phyloP scores from a whole-genome alignment of 2,888 invertebrate genomes.

The Nebria salina region DNA sequence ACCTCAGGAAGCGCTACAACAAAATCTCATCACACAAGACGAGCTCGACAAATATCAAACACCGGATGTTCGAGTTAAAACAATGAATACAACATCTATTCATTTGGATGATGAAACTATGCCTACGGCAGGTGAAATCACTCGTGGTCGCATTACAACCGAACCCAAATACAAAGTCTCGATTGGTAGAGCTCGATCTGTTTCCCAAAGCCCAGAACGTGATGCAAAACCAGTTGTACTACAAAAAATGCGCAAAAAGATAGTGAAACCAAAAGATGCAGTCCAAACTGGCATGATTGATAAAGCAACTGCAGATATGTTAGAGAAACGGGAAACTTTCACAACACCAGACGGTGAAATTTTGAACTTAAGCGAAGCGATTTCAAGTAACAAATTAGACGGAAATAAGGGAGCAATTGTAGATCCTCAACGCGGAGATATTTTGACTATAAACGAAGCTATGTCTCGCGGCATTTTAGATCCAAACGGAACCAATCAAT shows the following conservation, averaged over 20 bases:
- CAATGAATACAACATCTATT: conserved; percentile 57
- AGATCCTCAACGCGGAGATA: conserved; percentile 84
- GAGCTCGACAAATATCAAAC: conserved; percentile 54
- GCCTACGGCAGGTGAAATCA: conserved; percentile 68
- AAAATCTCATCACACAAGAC: conserved; percentile 57
- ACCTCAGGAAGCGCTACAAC: conserved; percentile 63
- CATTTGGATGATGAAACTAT: conserved; percentile 57
- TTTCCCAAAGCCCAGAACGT: conserved; percentile 67
- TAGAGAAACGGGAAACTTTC: conserved; percentile 71
- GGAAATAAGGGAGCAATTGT: conserved; percentile 79
- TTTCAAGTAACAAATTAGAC: conserved; percentile 75
- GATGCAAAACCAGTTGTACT: conserved; percentile 76
- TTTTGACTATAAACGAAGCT: conserved; percentile 84
- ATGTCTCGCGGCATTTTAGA: conserved; percentile 84
- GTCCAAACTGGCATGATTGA: conserved; percentile 82
- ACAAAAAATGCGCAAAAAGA: conserved; percentile 81
- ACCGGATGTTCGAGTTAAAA: conserved; percentile 42
- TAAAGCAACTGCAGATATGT: conserved; percentile 74
- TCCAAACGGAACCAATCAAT: conserved; percentile 76
- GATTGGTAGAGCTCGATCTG: conserved; percentile 69
- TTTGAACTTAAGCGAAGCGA: conserved; percentile 79
- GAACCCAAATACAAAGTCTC: conserved; percentile 76
- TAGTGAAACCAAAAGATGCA: conserved; percentile 80
- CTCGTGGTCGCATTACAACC: conserved; percentile 67
- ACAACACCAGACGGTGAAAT: conserved; percentile 67